A percentile compares a stretch with the other conserved stretches of the same genome.
Evolutionary conservation across 2,888 invertebrate genomes (phyloP).

Genomic region (Eupeodes luniger): DNA sequence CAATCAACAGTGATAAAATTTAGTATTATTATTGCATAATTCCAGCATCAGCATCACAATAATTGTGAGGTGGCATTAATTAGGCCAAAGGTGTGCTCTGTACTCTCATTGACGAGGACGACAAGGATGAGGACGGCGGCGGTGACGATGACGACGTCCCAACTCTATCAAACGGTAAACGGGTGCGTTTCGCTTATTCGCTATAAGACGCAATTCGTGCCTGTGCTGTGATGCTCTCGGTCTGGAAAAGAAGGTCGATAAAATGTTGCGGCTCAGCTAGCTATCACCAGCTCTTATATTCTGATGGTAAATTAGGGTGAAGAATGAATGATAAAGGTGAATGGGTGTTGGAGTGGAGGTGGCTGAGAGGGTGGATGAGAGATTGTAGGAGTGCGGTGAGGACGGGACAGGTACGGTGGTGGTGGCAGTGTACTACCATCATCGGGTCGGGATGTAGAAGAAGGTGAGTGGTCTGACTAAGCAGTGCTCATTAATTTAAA

Average conservation of each 20-base stretch:
- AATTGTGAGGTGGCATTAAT: slow-evolving; percentile 64
- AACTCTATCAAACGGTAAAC: not conserved
- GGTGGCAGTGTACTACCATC: not conserved
- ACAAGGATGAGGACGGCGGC: too few relatives aligned
- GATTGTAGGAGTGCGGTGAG: not conserved
- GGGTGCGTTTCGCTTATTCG: not conserved
- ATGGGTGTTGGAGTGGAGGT: not conserved
- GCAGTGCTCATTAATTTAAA: slow-evolving; percentile 72
- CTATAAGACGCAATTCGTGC: slow-evolving; percentile 31
- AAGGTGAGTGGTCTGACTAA: slow-evolving; percentile 59
- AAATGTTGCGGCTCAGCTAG: slow-evolving; percentile 32
- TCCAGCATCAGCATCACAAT: slow-evolving; percentile 54
- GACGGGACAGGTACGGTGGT: not conserved
- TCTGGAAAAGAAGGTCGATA: slow-evolving; percentile 47
- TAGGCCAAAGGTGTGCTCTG: slow-evolving; percentile 27
- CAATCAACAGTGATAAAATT: slow-evolving; percentile 64
- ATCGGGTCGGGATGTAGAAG: not conserved
- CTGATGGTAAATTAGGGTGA: slow-evolving; percentile 9
- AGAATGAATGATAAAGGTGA: slow-evolving; percentile 9
- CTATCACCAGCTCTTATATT: slow-evolving; percentile 5
- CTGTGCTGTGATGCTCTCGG: not conserved
- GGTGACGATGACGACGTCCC: not conserved
- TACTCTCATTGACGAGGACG: not conserved
- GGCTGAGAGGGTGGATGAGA: too few relatives aligned
- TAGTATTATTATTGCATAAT: slow-evolving; percentile 71